These are phyloP conservation scores for Drosophila heteroneura DNA, from an alignment of 2,888 invertebrate species.

Conservation along the genomic window DNA sequence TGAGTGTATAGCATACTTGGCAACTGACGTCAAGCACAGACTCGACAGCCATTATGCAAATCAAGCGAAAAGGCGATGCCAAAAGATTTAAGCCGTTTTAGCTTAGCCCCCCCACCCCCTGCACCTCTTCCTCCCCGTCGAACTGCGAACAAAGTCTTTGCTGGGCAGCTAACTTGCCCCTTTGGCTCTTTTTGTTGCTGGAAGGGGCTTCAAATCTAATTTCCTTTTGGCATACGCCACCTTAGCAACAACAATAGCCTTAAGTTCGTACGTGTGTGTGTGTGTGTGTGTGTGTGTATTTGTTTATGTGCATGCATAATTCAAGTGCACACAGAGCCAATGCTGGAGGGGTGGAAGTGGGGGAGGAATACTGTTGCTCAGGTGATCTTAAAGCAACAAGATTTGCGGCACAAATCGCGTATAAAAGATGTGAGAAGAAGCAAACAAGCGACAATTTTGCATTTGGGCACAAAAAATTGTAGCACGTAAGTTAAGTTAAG, in stretches of 20 bases:
- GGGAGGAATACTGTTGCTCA: not conserved
- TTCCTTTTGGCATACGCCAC: conserved; percentile 58
- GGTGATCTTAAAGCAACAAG: conserved; percentile 2
- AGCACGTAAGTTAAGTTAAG: not conserved
- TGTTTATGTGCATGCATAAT: conserved; percentile 61
- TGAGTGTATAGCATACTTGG: conserved; percentile 56
- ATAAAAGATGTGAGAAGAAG: not conserved
- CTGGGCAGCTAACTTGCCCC: conserved; percentile 6
- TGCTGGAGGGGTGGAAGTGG: not conserved
- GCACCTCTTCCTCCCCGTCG: too few species aligned
- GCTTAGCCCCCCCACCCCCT: conserved; percentile 12
- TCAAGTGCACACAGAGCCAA: conserved; percentile 40
- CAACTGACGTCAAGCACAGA: conserved; percentile 17
- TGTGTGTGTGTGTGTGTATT: conserved; percentile 3
- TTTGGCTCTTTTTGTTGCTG: conserved; percentile 20
- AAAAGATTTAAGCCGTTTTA: conserved; percentile 70
- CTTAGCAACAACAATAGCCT: conserved; percentile 36
- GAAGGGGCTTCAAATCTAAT: conserved; percentile 63
- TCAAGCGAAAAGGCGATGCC: conserved; percentile 68
- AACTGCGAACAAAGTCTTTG: not conserved
- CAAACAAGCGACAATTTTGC: not conserved
- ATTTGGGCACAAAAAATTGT: not conserved
- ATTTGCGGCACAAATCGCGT: not conserved
- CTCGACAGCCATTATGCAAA: conserved; percentile 68
- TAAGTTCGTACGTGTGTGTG: conserved; percentile 3